Evolutionary conservation across 1,140 invertebrate genomes (phyloP), one percentile per base, ranked within the genome.

Genomic region (Eurosta solidaginis): DNA sequence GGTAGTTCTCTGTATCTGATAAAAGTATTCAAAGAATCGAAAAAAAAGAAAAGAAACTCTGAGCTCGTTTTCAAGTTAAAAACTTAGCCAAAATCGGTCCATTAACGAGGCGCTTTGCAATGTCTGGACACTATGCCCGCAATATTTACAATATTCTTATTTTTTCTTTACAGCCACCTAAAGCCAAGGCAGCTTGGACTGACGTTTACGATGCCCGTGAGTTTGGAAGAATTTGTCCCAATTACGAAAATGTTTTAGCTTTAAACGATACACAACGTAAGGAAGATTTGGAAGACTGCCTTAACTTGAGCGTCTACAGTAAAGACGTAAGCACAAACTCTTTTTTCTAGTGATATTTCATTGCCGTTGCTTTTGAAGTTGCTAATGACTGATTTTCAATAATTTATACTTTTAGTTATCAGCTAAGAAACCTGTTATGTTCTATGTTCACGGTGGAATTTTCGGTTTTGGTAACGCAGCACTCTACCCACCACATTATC

Each of bases 401-500:
- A n/a, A n/a, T n/a, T n/a, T n/a, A n/a, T n/a, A n/a, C n/a, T n/a
- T n/a, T n/a, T n/a, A 87, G 85, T 76, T 87, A 0, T 80, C 80
- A 17, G 81, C 74, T 5, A 78, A 76, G 25, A 80, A 80, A 45
- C 84, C 87, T 3, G 87, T 88, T 1, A 87, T 88, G 84, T 82
- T 88, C 29, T 88, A 87, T 74, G 80, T 88, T 27, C 85, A 88
- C 42, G 87, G 88, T 78, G 80, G 90, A 10, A 82, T 84, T 40
- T 87, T 83, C 54, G 82, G 81, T 68, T 84, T 85, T 79, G 86
- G 86, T 22, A 84, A 84, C 0, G 74, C 91, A 0, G 90, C 90
- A 73, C 91, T 90, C 1, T 93, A 94, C 82, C 92, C 92, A 1
- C 92, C 94, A 0, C 92, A 94, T 80, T 92, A 92, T 81, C 85